These are phyloP conservation scores for Therioaphis trifolii DNA, from an alignment of 2,888 invertebrate species.

Conservation along the genomic window DNA sequence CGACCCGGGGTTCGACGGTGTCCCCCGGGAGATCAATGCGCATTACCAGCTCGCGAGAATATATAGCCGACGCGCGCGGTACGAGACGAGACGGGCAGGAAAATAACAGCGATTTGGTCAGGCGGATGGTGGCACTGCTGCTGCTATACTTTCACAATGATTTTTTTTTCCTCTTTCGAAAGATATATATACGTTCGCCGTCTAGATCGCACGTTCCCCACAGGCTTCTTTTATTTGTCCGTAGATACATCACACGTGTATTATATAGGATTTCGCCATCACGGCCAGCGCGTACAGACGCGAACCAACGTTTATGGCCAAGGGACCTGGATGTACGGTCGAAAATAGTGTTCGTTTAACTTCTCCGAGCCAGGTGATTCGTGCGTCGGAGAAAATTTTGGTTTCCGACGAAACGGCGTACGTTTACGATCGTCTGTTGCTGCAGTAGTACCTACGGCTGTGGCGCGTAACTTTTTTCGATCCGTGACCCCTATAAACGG, in stretches of 20 bases:
- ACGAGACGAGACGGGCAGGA: not conserved
- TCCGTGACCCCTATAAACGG: no score
- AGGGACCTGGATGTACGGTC: not conserved
- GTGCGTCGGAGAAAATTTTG: no score
- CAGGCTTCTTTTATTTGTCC: not conserved
- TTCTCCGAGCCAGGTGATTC: no score
- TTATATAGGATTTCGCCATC: no score
- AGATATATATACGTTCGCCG: not conserved
- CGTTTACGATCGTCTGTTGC: no score
- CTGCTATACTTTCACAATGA: not conserved
- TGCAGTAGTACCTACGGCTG: no score
- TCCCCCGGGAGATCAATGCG: constrained; percentile 1
- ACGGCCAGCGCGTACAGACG: not conserved
- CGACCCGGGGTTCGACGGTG: not conserved
- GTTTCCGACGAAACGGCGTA: no score
- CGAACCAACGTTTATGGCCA: not conserved
- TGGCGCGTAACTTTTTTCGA: no score
- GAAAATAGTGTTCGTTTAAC: no score
- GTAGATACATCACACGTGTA: not conserved
- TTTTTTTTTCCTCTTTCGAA: constrained; percentile 4
- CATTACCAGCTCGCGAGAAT: not conserved
- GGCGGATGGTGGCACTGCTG: not conserved
- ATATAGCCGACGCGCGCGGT: not conserved
- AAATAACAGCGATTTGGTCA: constrained; percentile 21
- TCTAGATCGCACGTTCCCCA: constrained; percentile 2